These are phyloP conservation scores for Coenonympha glycerion DNA, from an alignment of 2,888 invertebrate genomes.

Conservation along the genomic window DNA sequence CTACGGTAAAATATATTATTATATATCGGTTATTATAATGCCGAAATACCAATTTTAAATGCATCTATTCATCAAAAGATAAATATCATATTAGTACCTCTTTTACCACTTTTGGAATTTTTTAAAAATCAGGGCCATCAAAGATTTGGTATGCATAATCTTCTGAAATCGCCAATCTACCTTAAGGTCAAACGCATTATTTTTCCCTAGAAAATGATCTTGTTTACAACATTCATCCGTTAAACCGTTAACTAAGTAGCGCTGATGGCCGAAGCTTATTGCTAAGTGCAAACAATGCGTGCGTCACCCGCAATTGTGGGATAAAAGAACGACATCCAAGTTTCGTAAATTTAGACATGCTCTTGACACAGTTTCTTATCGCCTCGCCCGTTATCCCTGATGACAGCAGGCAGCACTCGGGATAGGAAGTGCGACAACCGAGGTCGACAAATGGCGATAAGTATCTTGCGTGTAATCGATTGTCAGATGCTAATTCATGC, in stretches of 20 bases:
- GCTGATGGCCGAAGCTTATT: conserved; percentile 28
- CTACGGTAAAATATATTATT: too few relatives aligned
- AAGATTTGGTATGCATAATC: too few relatives aligned
- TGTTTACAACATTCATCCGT: conserved; percentile 7
- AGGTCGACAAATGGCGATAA: conserved; percentile 27
- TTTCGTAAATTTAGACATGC: conserved; percentile 36
- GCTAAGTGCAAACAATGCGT: conserved; percentile 5
- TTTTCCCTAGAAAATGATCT: too few relatives aligned
- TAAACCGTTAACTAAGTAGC: conserved; percentile 10
- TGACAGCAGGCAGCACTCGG: conserved; percentile 30
- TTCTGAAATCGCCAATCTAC: too few relatives aligned
- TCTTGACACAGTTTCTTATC: conserved; percentile 52
- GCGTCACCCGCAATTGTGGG: conserved; percentile 27
- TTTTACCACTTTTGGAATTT: too few relatives aligned
- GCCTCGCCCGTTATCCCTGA: conserved; percentile 38
- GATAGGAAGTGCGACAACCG: conserved; percentile 35
- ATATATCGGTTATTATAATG: too few relatives aligned
- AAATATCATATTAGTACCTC: too few relatives aligned
- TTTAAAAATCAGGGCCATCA: too few relatives aligned
- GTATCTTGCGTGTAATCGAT: conserved; percentile 21
- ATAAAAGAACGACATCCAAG: conserved; percentile 20
- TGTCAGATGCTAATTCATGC: conserved; percentile 11
- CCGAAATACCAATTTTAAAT: too few relatives aligned
- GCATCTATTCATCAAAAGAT: too few relatives aligned
- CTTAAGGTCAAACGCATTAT: too few relatives aligned